A percentile compares a stretch with the other conserved stretches of the same genome.
Conservation (phyloP, 1,140 invertebrate species). For the Diploscapter pachys region DNA sequence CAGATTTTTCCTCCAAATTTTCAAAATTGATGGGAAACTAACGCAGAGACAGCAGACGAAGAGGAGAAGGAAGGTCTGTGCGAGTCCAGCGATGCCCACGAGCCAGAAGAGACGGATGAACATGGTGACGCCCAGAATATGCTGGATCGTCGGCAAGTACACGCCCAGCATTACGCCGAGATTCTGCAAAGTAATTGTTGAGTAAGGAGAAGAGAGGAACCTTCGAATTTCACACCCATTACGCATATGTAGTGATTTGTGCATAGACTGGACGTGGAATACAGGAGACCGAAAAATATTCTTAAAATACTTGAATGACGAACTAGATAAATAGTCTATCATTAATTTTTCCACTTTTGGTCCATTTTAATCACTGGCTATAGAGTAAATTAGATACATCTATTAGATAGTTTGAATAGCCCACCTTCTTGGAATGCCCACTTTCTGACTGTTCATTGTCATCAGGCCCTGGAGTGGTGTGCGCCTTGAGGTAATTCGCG, state of each 20-base stretch:
- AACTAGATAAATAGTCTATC: not conserved
- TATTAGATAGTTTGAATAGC: conserved; percentile 6
- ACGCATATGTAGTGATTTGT: conserved; percentile 16
- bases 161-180: conserved; percentile 95
- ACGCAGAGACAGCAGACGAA: conserved; percentile 76
- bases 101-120: conserved; percentile 99
- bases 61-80: conserved; percentile 90
- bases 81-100: conserved; percentile 89
- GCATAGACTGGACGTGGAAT: conserved; percentile 25
- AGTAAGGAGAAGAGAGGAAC: conserved; percentile 30
- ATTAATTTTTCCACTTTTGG: not conserved
- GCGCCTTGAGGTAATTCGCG: conserved; percentile 46
- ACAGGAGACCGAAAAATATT: conserved; percentile 16
- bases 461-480: conserved; percentile 54
- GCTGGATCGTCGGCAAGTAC: conserved; percentile 96
- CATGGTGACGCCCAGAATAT: conserved; percentile 97
- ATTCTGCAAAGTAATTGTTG: conserved; percentile 37
- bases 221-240: conserved; percentile 14
- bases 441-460: conserved; percentile 45
- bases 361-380: conserved; percentile 7
- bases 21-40: conserved; percentile 25
- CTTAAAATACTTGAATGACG: conserved; percentile 9
- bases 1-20: conserved; percentile 1
- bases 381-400: not conserved
- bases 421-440: conserved; percentile 40